Base-by-base conservation (phyloP, 2,113 vertebrate genomes). In the Fulmarus glacialis region DNA sequence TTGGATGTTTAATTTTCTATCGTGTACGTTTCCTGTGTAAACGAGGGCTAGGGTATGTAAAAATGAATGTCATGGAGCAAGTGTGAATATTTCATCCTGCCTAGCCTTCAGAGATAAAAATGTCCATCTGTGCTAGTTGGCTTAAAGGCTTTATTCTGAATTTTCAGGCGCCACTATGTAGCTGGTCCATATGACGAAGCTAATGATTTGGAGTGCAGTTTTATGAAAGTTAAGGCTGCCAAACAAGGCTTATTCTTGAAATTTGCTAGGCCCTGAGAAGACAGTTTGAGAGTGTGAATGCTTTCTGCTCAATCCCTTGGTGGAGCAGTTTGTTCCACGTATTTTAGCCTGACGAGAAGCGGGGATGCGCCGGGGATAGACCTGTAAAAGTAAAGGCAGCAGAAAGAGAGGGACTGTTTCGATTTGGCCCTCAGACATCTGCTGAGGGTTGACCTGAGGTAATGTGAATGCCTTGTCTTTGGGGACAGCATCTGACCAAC, bases 361-460 rank as follows among this genome's bases (percentile, higher is more conserved):
- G 3, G 64, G 38, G 27, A 9, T 62, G 45, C 2, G 2, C 15
- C 0, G 0, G 20, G 0, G 4, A 17, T 3, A 20, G 30, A 59
- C 43, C 68, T 93, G 36, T 63, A 32, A 40, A 50, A 74, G 29
- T 43, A n/a, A 47, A n/a, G 53, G 36, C n/a, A 64, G 72, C 42
- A 53, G 52, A 70, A 70, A 18, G 30, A 47, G 26, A 36, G 36
- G 12, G 21, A 15, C 19, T 32, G 12, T 18, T 89, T 53, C 34
- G 24, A 26, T 27, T 19, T 59, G 38, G 15, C 27, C 18, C 38
- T 82, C 32, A 8, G 42, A 36, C 21, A 9, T 36, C 59, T 67
- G 53, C 36, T 62, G 63, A 71, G 32, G 12, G 6, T 8, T 53
- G 7, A 8, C 20, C 52, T 14, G 53, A 71, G 56, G 36, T 23